Conservation (phyloP, 2,797 vertebrate species). For the Mormyrus hasselquistii region DNA sequence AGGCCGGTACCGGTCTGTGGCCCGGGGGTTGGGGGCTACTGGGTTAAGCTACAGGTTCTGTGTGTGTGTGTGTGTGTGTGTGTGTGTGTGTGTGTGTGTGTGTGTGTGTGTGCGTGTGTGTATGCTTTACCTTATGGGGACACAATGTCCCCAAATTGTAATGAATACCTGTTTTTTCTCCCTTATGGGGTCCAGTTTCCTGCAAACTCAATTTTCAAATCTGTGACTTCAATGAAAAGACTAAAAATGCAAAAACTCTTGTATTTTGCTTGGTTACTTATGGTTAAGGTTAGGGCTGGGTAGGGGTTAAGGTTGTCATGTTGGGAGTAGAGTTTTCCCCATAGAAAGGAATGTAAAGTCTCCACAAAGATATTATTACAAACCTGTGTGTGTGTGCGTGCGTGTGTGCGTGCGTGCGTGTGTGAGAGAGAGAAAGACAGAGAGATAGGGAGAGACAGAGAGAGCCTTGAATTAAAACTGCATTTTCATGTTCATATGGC, state of each 20-base stretch:
- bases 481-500: background rate
- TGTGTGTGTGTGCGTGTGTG: background rate
- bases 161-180: background rate
- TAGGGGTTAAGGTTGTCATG: background rate
- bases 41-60: background rate
- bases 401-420: background rate
- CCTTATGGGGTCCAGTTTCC: background rate
- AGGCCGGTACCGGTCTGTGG: too few species aligned
- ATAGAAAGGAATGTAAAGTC: background rate
- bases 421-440: background rate
- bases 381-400: too few species aligned
- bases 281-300: background rate
- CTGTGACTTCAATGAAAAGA: background rate
- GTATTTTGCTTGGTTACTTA: background rate
- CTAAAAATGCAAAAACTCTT: background rate
- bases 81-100: slow-evolving; percentile 14
- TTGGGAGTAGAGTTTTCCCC: background rate
- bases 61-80: background rate
- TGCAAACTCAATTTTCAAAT: background rate
- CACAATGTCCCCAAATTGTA: background rate
- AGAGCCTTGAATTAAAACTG: background rate
- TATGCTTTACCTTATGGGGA: background rate
- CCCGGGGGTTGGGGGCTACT: too few species aligned
- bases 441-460: too few species aligned
- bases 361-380: too few species aligned